Evolutionary conservation across 1,140 invertebrate genomes (phyloP), one percentile per base, ranked within the genome.

Genomic region (Habropoda laboriosa): DNA sequence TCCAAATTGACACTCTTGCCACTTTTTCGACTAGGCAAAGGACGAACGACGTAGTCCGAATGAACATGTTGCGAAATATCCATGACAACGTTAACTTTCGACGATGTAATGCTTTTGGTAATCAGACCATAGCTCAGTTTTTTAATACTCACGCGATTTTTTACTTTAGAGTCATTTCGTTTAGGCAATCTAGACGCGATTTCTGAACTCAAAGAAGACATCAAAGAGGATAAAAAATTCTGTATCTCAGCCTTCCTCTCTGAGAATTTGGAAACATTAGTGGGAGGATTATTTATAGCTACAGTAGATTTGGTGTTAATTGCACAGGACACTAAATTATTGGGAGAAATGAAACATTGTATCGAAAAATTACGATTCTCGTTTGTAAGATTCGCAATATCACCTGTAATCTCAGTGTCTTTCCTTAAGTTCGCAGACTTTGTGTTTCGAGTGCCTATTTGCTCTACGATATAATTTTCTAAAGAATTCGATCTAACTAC

Each of bases 21-120:
- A 5, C 4, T 71, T 12, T 42, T 55, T 18, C 49, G 51, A 55
- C 4, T 13, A 0, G 13, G 1, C 3, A 71, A 30, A 1, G 53
- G 24, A 12, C 18, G 18, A 38, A 70, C 8, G 13, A 68, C n/a
- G 35, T 60, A 51, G 10, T 51, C 67, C 0, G 66, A 71, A 1
- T 21, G 32, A 47, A 78, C 55, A 1, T 71, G 55, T 6, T 71
- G 75, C 3, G 75, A 78, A 32, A 78, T 61, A 18, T 71, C 55
- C 18, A 51, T 8, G 1, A 71, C 2, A 4, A 78, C 12, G 3
- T 32, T 60, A 12, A 70, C 16, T 1, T 49, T n/a, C 0, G 32
- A 57, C 0, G 75, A 70, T 3, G 60, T n/a, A 2, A 77, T 0
- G 4, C 21, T 60, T n/a, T 60, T 4, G 0, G 55, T 7, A 27